Evolutionary conservation across 2,797 vertebrate species (phyloP), one percentile per base, ranked within the genome.

Genomic region (Rhinatrema bivittatum): DNA sequence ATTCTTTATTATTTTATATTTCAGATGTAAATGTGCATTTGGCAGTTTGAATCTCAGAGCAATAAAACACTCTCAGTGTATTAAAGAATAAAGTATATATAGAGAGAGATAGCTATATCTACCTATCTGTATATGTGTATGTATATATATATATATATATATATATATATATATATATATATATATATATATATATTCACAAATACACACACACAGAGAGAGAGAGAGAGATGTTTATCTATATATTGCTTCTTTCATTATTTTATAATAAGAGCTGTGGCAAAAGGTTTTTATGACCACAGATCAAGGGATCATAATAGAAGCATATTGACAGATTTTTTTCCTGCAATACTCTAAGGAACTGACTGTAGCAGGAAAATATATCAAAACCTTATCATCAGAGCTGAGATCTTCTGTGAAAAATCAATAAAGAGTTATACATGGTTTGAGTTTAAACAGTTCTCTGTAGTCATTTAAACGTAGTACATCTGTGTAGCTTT

Each of bases 281-380:
- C 84, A 78, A 86, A 85, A 87, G 76, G 82, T 88, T 87, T 96
- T 96, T 96, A 97, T 90, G 84, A 87, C 88, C 85, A 88, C 88
- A 94, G 93, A 96, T 97, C 92, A 96, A 97, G 89, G 94, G 92
- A 97, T 93, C 89, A 94, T 98, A 97, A 97, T 98, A 94, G 93
- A 93, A 91, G 85, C 89, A 90, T 97, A 97, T 94, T 93, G 93
- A 97, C 89, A 91, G 86, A 81, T 88, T 90, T 76, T 32, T 81
- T 90, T 84, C 84, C 77, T 70, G 73, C 82, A 90, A 89, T 90
- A 90, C 83, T 92, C 91, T 72, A 79, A 86, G 93, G 91, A 89
- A 90, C 86, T 38, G 62, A 78, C 76, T 78, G 81, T 78, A 89
- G 90, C 81, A 87, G 87, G 89, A 94, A 97, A 97, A 99, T 95